Evolutionary conservation across 2,797 vertebrate genomes (phyloP), one percentile per base, ranked within the genome.

Genomic region (Anomalospiza imberbis): DNA sequence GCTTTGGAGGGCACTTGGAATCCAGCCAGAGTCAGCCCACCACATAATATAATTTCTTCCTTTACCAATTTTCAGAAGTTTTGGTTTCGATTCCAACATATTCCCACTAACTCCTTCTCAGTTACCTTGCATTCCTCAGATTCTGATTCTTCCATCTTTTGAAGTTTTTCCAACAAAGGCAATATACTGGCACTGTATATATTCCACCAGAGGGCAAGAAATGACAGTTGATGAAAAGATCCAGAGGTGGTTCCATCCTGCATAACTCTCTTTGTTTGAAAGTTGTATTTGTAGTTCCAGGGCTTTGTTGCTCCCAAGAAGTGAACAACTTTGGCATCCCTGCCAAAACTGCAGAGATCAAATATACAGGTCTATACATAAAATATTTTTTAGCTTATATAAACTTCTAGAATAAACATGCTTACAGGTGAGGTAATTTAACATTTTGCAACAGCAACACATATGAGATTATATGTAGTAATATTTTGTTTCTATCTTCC

Each of bases 301-400:
- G 99, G 98, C 83, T 99, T 99, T 53, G 62, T 55, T 1, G 94
- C 45, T 65, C 99, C 99, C 53, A 98, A 53, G 89, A 99, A 99
- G 92, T 98, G 98, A 94, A 99, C 96, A 10, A 99, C 98, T 97
- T 98, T 99, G 62, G 97, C 97, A 55, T 97, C 84, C 80, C 98
- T 97, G 36, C 98, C 98, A 80, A 98, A 98, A 94, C 98, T 99
- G 95, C 5, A 63, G 42, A 71, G 48, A 53, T 94, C 40, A 94
- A 58, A 76, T 17, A 38, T 9, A 93, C 8, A 79, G 15, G 16
- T 48, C 17, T 42, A n/a, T 7, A 66, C 4, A 38, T 45, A 47
- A 80, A 61, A 40, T 58, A 31, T 8, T 34, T 20, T 71, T 79
- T 34, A 31, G 19, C 21, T 48, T 36, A 14, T 13, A 66, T 57